These are phyloP conservation scores for Montipora sp. DNA, from an alignment of 64 coral and sea anemone genomes.

Conservation along the genomic window DNA sequence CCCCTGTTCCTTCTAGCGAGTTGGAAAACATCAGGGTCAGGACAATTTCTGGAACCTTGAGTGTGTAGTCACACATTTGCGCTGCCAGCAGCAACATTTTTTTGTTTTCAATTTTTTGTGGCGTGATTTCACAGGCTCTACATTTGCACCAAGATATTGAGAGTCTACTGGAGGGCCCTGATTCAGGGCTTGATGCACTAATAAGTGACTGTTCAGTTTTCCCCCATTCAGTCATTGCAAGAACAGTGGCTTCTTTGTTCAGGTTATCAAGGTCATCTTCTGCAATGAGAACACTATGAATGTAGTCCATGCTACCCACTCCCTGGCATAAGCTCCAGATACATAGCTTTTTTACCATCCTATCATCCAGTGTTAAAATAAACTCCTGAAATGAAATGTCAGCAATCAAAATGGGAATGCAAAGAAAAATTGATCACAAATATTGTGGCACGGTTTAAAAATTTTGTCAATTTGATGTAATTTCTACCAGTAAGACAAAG, in stretches of 20 bases:
- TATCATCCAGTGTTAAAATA: slow-evolving; percentile 34
- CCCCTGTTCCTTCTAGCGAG: too few species aligned
- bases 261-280: slow-evolving; percentile 50
- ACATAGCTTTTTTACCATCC: background rate
- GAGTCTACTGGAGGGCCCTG: background rate
- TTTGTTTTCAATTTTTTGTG: background rate
- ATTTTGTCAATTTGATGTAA: background rate
- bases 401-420: background rate
- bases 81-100: background rate
- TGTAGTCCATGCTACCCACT: slow-evolving; percentile 41
- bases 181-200: background rate
- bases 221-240: background rate
- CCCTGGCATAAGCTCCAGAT: slow-evolving; percentile 3
- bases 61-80: background rate
- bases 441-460: background rate
- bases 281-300: slow-evolving; percentile 41
- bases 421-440: background rate
- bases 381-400: slow-evolving; percentile 39
- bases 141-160: background rate
- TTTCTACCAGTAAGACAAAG: background rate
- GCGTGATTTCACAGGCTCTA: background rate
- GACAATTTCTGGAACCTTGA: background rate
- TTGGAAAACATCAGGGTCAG: too few species aligned
- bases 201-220: background rate
- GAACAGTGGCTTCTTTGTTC: background rate